Percentiles rank a stretch among this genome's conserved stretches.
Conservation (phyloP, 2,888 invertebrate species). For the Noctua fimbriata region DNA sequence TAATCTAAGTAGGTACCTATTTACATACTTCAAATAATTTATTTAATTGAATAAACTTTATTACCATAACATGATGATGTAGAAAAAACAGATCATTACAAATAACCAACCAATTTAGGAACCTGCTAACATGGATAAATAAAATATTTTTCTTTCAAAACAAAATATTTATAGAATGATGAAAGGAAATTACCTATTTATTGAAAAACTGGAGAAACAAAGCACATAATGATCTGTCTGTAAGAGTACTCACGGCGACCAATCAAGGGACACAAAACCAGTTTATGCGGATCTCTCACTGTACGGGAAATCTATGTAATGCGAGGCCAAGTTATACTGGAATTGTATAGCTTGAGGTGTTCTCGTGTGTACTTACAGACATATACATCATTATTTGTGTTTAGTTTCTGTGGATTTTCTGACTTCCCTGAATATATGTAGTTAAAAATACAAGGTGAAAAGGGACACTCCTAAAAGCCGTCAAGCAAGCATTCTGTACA, state of each 20-base stretch:
- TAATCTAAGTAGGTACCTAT: background rate
- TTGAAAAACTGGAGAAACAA: background rate
- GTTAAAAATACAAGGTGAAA: too few relatives aligned
- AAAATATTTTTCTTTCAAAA: background rate
- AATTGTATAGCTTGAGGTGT: too few relatives aligned
- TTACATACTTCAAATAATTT: background rate
- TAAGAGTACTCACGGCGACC: background rate
- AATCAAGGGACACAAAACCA: too few relatives aligned
- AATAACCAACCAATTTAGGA: background rate
- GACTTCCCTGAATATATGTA: too few relatives aligned
- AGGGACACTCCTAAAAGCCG: too few relatives aligned
- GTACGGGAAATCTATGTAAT: too few relatives aligned
- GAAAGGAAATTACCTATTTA: background rate
- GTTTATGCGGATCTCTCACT: too few relatives aligned
- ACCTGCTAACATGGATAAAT: background rate
- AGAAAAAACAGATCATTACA: background rate
- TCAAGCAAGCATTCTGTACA: too few relatives aligned
- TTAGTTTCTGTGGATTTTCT: too few relatives aligned
- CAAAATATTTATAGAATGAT: background rate
- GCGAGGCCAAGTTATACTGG: too few relatives aligned
- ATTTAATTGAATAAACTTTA: background rate
- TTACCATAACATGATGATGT: background rate
- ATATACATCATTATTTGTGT: too few relatives aligned
- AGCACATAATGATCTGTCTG: background rate
- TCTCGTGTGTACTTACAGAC: too few relatives aligned